A percentile compares a stretch with the other conserved stretches of the same genome.
Evolutionary conservation across 2,888 invertebrate species (phyloP).

Genomic region (Eristalis arbustorum): DNA sequence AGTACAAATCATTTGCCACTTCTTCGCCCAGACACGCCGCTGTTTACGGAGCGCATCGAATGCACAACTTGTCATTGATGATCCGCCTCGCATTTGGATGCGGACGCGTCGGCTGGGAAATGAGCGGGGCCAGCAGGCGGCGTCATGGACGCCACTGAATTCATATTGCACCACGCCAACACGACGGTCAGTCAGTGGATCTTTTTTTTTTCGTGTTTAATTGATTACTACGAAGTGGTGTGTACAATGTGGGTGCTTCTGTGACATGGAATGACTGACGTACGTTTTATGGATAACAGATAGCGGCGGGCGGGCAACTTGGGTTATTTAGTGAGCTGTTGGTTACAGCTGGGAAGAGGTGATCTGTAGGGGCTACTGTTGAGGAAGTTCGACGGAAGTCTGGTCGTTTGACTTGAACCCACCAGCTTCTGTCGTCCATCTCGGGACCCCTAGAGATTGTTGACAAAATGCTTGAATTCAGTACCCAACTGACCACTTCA

Average conservation of each 20-base stretch:
- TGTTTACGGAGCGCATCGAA: neutral
- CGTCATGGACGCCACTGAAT: conserved; percentile 43
- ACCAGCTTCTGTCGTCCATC: too few species aligned
- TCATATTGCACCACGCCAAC: conserved; percentile 52
- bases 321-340: conserved; percentile 27
- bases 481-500: too few species aligned
- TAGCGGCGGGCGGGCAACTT: conserved; percentile 26
- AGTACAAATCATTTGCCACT: conserved; percentile 35
- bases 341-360: neutral
- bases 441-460: too few species aligned
- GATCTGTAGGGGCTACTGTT: neutral
- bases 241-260: conserved; percentile 57
- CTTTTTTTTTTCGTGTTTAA: conserved; percentile 1
- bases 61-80: conserved; percentile 40
- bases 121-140: neutral
- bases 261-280: conserved; percentile 51
- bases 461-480: too few species aligned
- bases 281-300: conserved; percentile 4
- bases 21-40: neutral
- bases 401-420: neutral
- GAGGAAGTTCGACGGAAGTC: conserved; percentile 15
- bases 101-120: neutral
- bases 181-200: conserved; percentile 29
- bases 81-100: neutral
- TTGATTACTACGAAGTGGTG: conserved; percentile 18